phyloP scores from a whole-genome alignment of 2,797 vertebrate species.

The Esox lucius region DNA sequence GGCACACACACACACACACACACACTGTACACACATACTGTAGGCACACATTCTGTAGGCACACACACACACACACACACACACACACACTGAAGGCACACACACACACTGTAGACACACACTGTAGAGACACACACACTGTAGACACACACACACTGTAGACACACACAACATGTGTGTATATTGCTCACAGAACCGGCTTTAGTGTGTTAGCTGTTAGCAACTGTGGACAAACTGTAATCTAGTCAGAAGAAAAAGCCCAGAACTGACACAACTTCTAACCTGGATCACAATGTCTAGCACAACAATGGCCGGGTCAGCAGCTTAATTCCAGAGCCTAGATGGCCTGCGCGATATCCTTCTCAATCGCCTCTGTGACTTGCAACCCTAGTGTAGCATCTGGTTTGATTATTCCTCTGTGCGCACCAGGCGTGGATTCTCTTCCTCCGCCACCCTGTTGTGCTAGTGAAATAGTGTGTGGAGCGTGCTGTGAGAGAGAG shows the following conservation, averaged over 20 bases:
- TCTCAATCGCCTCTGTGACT: slow-evolving; percentile 23
- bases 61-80: slow-evolving; percentile 39
- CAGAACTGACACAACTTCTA: slow-evolving; percentile 35
- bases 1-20: no score
- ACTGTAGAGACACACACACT: no score
- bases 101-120: no score
- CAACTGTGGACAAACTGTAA: no score
- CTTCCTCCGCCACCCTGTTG: slow-evolving; percentile 52
- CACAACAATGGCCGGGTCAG: slow-evolving; percentile 3
- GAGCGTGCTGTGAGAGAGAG: slow-evolving; percentile 54
- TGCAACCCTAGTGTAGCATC: background rate
- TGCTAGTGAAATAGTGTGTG: slow-evolving; percentile 52
- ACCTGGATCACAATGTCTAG: slow-evolving; percentile 37
- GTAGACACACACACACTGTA: no score
- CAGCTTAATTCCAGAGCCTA: background rate
- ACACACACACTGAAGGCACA: no score
- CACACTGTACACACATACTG: no score
- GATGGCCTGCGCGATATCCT: slow-evolving; percentile 10
- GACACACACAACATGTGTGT: no score
- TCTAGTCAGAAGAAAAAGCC: no score
- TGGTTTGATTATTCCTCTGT: background rate
- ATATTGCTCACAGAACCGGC: no score
- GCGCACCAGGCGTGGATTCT: slow-evolving; percentile 29
- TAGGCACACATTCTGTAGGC: no score
- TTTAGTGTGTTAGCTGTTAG: no score